These are phyloP conservation scores for Salvelinus sp. DNA, from an alignment of 2,113 vertebrate species.

Conservation along the genomic window DNA sequence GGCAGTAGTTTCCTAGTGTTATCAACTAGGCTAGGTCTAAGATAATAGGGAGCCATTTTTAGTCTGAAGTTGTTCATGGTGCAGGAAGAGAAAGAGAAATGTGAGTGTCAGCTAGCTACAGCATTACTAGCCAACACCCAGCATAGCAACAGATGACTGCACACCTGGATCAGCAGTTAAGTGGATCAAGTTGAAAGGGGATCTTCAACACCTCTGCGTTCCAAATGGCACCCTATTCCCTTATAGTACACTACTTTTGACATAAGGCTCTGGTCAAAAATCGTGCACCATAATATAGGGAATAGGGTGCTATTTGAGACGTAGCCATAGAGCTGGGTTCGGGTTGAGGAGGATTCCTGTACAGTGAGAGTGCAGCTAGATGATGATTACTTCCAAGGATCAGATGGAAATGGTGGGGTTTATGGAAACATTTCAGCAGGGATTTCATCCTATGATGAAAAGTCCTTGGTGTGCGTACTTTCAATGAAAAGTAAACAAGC, in stretches of 20 bases:
- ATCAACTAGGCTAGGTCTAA: not conserved
- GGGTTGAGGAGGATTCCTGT: not conserved
- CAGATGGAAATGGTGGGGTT: not conserved
- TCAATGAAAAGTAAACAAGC: too few species aligned
- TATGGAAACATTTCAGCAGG: not conserved
- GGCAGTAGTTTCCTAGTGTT: not conserved
- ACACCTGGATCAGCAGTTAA: not conserved
- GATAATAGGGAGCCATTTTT: not conserved
- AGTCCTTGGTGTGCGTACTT: too few species aligned
- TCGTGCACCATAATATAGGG: too few species aligned
- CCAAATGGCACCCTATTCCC: too few species aligned
- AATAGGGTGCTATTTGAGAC: too few species aligned
- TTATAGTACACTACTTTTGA: too few species aligned
- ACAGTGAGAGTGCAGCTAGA: not conserved
- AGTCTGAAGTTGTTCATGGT: not conserved
- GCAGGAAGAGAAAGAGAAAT: not conserved
- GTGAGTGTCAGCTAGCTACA: not conserved
- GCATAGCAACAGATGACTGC: slow-evolving; percentile 1
- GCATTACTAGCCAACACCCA: not conserved
- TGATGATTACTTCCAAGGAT: not conserved
- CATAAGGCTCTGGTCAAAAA: not conserved
- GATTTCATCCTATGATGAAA: too few species aligned
- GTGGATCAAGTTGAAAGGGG: not conserved
- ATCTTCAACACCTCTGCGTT: not conserved
- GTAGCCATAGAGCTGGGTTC: not conserved